Base-by-base conservation (phyloP, 2,113 vertebrate species). In the Lagenorhynchus albirostris region DNA sequence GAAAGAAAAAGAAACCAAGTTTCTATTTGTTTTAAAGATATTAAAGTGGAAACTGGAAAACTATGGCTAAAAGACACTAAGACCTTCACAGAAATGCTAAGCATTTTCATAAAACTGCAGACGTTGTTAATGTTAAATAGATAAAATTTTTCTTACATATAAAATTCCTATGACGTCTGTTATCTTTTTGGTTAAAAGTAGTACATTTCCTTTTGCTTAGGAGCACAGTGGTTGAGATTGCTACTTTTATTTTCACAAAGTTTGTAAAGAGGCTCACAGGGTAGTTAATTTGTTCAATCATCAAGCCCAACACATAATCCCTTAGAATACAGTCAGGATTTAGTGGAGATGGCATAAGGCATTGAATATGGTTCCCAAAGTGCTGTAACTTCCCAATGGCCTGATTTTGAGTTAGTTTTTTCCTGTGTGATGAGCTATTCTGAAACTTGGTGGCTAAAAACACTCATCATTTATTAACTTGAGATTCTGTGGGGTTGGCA, bases 21-120 rank as follows among this genome's bases (percentile, higher is more conserved):
- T 96, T n/a, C 50, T 81, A 8, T 91, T 85, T 95, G 41, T 82
- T 71, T 89, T 95, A 93, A 96, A 92, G 3, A 93, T 91, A 82
- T 58, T 91, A 67, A 70, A 93, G n/a, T 77, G 13, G 55, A 87
- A 96, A 29, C 41, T 77, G 20, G 6, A 21, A 31, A 65, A 80
- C 5, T n/a, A 7, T 86, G 41, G 58, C 18, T 91, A 89, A 92
- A 94, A 91, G 20, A 89, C 21, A 50, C 23, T n/a, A 89, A 79
- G 55, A 94, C 29, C 1, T 23, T 82, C 67, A 58, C 13, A 73
- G 23, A 60, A 92, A 20, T 29, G 3, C 8, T 84, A 79, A 63
- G 13, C 3, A 65, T 44, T 91, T 90, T 67, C 67, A 53, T 83
- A 90, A 65, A 90, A 81, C 12, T 74, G 26, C 3, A 55, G 65